These are phyloP conservation scores for Perodicticus potto DNA, from an alignment of 2,797 vertebrate species.

Conservation along the genomic window DNA sequence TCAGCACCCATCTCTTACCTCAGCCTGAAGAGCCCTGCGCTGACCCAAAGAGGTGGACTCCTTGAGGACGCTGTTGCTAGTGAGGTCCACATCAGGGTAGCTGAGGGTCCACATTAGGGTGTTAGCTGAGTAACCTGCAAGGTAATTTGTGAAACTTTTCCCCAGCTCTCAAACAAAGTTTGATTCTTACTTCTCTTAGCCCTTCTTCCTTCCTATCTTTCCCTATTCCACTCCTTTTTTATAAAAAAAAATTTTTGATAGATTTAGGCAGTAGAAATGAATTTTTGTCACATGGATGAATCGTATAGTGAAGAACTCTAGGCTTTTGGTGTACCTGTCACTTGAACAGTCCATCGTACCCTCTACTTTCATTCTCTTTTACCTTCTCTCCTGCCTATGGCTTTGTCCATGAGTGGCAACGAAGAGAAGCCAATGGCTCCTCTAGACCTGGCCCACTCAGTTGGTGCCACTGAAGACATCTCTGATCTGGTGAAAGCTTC, in stretches of 20 bases:
- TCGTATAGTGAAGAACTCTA: neutral
- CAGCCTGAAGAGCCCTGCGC: neutral
- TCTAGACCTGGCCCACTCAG: neutral
- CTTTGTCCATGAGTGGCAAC: neutral
- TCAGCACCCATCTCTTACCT: neutral
- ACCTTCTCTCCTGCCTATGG: neutral
- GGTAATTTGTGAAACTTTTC: neutral
- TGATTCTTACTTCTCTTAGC: neutral
- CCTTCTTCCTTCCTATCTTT: neutral
- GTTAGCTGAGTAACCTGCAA: neutral
- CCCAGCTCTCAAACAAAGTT: neutral
- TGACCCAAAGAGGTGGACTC: neutral
- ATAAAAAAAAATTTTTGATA: neutral
- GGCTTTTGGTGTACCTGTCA: neutral
- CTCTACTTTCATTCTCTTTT: neutral
- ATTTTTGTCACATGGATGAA: neutral
- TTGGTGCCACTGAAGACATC: neutral
- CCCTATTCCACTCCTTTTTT: neutral
- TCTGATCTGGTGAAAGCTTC: neutral
- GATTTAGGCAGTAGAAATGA: neutral
- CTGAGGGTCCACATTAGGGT: too few species aligned
- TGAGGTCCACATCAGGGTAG: neutral
- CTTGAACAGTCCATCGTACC: neutral
- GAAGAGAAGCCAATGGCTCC: neutral
- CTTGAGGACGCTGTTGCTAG: neutral